Evolutionary conservation across 2,113 vertebrate genomes (phyloP), one percentile per base, ranked within the genome.

Genomic region (Epinephelus fuscoguttatus): DNA sequence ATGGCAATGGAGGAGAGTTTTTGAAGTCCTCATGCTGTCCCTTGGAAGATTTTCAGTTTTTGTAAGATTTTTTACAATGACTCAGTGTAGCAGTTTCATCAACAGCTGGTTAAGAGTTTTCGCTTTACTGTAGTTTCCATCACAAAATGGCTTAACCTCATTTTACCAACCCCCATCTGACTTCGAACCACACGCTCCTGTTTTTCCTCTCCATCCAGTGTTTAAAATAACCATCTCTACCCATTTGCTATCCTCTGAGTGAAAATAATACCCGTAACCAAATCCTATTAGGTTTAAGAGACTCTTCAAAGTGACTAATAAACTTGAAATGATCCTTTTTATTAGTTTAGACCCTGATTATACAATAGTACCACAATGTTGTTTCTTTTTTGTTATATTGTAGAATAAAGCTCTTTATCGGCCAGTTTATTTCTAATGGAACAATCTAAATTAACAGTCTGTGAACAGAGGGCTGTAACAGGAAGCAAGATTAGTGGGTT

Each of bases 311-410:
- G 56, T 63, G 30, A 62, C 59, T 64, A 73, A 73, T 49, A 71
- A 49, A 84, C 50, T 72, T 62, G 27, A 76, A 74, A 64, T 73
- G 3, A 72, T 53, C 23, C 6, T 49, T 18, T 64, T 50, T 45
- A 45, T 66, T 37, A 71, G 49, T 56, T 47, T 21, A 64, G 47
- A 57, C 4, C 56, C 15, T 17, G 27, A n/a, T 15, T 8, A 70
- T 55, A 33, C 37, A 23, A 23, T 6, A 30, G 23, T 2, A 55
- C 37, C 23, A 37, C 30, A 4, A 8, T 45, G 30, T 75, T 64
- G 2, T 21, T 50, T 37, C 56, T 50, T 50, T 37, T 52, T 80
- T 73, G 25, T 61, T 69, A 12, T 59, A 59, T 59, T 57, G 25
- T 18, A 50, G 75, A 47, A 42, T 47, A 23, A 67, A 57, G 19